Base-by-base conservation (phyloP, 1,140 invertebrate genomes). In the Stratiolaelaps scimitus region DNA sequence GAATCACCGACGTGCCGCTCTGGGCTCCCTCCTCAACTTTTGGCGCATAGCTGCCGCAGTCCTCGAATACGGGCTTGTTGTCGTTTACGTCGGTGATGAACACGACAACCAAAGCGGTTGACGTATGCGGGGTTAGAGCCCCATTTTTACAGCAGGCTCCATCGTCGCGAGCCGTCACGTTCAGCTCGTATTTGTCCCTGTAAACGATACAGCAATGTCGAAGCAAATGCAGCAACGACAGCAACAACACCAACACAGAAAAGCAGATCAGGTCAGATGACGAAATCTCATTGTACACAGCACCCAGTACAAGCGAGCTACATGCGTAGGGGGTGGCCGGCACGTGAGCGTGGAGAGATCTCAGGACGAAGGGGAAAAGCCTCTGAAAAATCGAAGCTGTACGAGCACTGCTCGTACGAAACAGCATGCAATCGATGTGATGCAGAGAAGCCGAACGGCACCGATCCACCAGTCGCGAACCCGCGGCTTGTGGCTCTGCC, bases 81-180 rank as follows among this genome's bases (percentile, higher is more conserved):
- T 94, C 90, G 73, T 94, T 95, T 0, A 94, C 90, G 73, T 95
- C 92, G 0, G 91, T 94, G 48, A 95, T 93, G 72, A 93, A 93
- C 0, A 95, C 91, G 1, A 94, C 91, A 1, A 94, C 90, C 0
- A 94, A 88, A n/a, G 90, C 91, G 0, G 90, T 93, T 23, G 86
- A 89, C 0, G 89, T 93, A 72, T 94, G 90, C 67, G 89, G 87
- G 0, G 85, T 89, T 0, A 81, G 77, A 64, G 85, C 84, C 0
- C 89, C 89, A 69, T 89, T 87, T 1, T 84, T 83, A 73, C 91
- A 95, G 74, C 91, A 95, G 1, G 87, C 85, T 0, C 91, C 91
- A 74, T 94, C 90, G 73, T 95, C 91, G 76, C 89, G 84, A 4
- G 91, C 91, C 0, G 90, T 93, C 0, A 95, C 89, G 74, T 94